A percentile compares a stretch with the other conserved stretches of the same genome.
phyloP scores from a whole-genome alignment of 2,113 vertebrate species.

The Grammomys dolichurus region DNA sequence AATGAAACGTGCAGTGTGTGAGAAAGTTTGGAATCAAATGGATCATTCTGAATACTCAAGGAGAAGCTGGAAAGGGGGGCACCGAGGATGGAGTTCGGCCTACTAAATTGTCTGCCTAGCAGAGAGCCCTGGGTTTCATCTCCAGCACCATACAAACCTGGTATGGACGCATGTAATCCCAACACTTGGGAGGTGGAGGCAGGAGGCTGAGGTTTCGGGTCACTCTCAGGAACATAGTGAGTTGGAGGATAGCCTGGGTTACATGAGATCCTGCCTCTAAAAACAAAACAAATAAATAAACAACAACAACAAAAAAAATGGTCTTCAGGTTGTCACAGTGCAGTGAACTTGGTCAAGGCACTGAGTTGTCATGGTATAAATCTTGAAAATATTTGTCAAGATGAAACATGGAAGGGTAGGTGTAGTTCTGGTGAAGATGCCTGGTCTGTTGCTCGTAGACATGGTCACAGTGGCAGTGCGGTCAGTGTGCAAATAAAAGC shows the following conservation, averaged over 20 bases:
- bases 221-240: background rate
- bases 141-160: background rate
- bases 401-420: background rate
- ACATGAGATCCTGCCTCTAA: background rate
- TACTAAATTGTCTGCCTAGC: no score
- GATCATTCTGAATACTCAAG: constrained; percentile 12
- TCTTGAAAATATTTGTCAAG: constrained; percentile 44
- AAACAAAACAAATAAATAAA: no score
- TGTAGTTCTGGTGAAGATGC: constrained; percentile 18
- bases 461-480: background rate
- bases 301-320: background rate
- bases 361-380: background rate
- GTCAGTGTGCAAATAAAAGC: constrained; percentile 14
- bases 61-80: background rate
- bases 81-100: background rate
- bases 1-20: background rate
- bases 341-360: constrained; percentile 8
- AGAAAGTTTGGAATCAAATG: background rate
- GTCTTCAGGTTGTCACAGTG: background rate
- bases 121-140: background rate
- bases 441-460: constrained; percentile 21
- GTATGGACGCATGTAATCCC: background rate
- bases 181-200: background rate
- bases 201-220: background rate
- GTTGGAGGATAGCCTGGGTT: background rate